These are phyloP conservation scores for Ligdia adustata DNA, from an alignment of 2,888 invertebrate genomes.

Conservation along the genomic window DNA sequence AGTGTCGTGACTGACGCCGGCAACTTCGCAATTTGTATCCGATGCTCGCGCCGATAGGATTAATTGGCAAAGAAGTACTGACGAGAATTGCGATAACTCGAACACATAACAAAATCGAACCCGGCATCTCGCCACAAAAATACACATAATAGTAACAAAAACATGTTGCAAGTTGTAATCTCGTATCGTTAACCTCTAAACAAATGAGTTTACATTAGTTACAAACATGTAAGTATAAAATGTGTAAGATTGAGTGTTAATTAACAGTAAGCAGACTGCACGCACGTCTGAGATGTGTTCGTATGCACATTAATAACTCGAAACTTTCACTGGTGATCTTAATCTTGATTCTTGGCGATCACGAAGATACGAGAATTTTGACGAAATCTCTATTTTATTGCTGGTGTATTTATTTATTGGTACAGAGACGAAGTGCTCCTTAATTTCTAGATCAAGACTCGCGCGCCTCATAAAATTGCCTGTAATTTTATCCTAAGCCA, in stretches of 20 bases:
- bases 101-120: not conserved
- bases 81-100: constrained; percentile 42
- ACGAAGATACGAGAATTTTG: constrained; percentile 7
- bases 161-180: constrained; percentile 44
- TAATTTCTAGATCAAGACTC: no score
- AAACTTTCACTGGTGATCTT: constrained; percentile 33
- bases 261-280: constrained; percentile 44
- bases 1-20: constrained; percentile 45
- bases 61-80: constrained; percentile 51
- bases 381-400: no score
- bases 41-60: constrained; percentile 48
- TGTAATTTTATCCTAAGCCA: no score
- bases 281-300: constrained; percentile 34
- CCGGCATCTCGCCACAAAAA: not conserved
- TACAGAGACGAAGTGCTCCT: no score
- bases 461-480: no score
- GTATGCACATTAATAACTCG: constrained; percentile 20
- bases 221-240: constrained; percentile 44
- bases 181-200: constrained; percentile 55
- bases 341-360: constrained; percentile 13
- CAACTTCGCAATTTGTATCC: constrained; percentile 52
- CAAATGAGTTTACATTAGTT: constrained; percentile 51
- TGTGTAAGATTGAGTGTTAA: constrained; percentile 42
- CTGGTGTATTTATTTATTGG: no score
- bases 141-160: not conserved